Evolutionary conservation across 2,888 invertebrate genomes (phyloP), one percentile per base, ranked within the genome.

Genomic region (Agelastica alni): DNA sequence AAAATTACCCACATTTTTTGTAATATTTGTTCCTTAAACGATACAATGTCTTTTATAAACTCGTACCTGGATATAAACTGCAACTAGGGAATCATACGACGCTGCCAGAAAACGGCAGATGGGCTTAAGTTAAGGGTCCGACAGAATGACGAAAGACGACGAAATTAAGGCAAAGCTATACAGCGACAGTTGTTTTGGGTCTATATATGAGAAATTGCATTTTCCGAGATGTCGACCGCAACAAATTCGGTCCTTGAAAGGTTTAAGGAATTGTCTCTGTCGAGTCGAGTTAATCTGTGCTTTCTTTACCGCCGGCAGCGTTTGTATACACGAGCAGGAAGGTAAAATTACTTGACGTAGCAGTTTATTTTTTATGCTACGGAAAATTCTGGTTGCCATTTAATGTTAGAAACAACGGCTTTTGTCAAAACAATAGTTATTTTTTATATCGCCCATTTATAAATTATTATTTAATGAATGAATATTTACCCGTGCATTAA

Each of bases 181-280:
- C 46, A 51, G 53, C 51, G 53, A 59, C 59, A 59, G 51, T 59
- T 56, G 52, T 53, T 59, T 45, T 41, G 53, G 53, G 56, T 54
- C 42, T 48, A 42, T 48, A 42, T 51, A 47, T 46, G 59, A 59
- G 56, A 54, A 54, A 59, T 59, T 56, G 51, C 48, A 46, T 47
- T 45, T 51, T 45, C 52, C 51, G 53, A 48, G 47, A 42, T 54
- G 55, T 53, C 51, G 54, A 39, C 53, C 53, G 36, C 59, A 53
- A 59, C 59, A 56, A 56, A 59, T 59, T 53, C 43, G 53, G 39
- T 45, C 42, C 41, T 45, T 34, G 14, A 14, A 45, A 20, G 51
- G 28, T 34, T 51, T 22, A 51, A 20, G 36, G 28, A 44, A 30
- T 20, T 42, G 46, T 55, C 45, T 45, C 22, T n/a, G 10, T 9